A percentile compares a stretch with the other conserved stretches of the same genome.
Evolutionary conservation across 2,888 invertebrate genomes (phyloP).

Genomic region (Leucoptera coffeella): DNA sequence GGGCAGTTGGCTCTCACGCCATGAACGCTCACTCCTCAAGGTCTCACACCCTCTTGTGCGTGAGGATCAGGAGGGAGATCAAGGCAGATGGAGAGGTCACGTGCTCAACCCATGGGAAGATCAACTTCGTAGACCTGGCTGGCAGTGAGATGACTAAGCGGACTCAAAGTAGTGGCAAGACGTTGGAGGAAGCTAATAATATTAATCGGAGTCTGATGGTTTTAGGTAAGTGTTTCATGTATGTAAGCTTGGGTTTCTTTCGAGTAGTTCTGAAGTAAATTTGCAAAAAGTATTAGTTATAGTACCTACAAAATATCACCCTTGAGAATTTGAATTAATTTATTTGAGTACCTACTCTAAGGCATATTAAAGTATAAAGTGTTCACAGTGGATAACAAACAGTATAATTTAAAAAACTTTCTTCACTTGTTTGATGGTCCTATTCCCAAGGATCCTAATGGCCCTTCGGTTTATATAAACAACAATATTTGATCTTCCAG

Average conservation of each 20-base stretch:
- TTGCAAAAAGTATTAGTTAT: background rate
- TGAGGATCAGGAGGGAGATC: constrained; percentile 81
- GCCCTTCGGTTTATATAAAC: too few relatives aligned
- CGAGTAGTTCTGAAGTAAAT: background rate
- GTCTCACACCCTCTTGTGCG: constrained; percentile 87
- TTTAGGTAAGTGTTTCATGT: constrained; percentile 55
- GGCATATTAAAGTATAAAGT: too few relatives aligned
- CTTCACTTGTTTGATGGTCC: too few relatives aligned
- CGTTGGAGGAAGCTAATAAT: constrained; percentile 90
- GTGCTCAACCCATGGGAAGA: constrained; percentile 87
- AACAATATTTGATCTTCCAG: too few relatives aligned
- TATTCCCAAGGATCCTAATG: too few relatives aligned
- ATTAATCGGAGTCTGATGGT: constrained; percentile 95
- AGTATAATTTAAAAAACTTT: too few relatives aligned
- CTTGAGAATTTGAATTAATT: too few relatives aligned
- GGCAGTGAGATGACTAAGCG: constrained; percentile 96
- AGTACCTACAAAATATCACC: too few relatives aligned
- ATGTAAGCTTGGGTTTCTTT: background rate
- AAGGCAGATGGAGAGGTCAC: constrained; percentile 77
- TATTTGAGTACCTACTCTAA: too few relatives aligned
- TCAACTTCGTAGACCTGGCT: constrained; percentile 92
- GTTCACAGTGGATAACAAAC: too few relatives aligned
- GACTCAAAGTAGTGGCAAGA: constrained; percentile 81
- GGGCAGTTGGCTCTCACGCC: constrained; percentile 83
- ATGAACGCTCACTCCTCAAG: constrained; percentile 92